Evolutionary conservation across 1,140 invertebrate genomes (phyloP).

Genomic region (Cyphomyrmex costatus): DNA sequence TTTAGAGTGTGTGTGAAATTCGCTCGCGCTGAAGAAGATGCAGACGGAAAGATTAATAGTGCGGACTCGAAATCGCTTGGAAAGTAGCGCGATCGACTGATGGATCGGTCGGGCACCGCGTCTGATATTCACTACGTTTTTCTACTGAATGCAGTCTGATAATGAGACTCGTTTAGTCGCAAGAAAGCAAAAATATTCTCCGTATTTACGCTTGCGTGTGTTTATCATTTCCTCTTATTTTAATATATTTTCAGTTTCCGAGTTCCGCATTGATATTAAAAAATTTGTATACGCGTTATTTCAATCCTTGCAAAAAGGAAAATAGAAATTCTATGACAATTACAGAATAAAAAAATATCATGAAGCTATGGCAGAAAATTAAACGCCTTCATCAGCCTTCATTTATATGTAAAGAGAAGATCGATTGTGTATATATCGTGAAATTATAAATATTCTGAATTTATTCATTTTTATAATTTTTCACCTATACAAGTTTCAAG

Average conservation of each 20-base stretch:
- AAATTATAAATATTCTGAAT: no score
- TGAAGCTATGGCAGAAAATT: neutral
- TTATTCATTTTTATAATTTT: no score
- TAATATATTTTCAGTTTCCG: neutral
- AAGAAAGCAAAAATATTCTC: neutral
- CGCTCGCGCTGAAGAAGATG: no score
- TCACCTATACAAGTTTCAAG: no score
- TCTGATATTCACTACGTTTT: constrained; percentile 7
- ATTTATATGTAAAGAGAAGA: neutral
- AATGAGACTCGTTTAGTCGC: no score
- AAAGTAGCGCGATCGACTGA: neutral
- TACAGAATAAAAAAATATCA: neutral
- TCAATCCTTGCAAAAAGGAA: neutral
- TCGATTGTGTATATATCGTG: no score
- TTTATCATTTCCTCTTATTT: neutral
- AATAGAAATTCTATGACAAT: neutral
- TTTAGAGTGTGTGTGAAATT: no score
- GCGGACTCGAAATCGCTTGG: neutral
- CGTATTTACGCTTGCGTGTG: no score
- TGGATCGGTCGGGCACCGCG: neutral
- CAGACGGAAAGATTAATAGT: neutral
- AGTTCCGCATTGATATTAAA: neutral
- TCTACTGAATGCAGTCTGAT: neutral
- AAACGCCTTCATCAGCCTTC: neutral
- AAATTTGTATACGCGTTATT: neutral